Evolutionary conservation across 1,140 invertebrate genomes (phyloP), one percentile per base, ranked within the genome.

Genomic region (Sesamia nonagrioides): DNA sequence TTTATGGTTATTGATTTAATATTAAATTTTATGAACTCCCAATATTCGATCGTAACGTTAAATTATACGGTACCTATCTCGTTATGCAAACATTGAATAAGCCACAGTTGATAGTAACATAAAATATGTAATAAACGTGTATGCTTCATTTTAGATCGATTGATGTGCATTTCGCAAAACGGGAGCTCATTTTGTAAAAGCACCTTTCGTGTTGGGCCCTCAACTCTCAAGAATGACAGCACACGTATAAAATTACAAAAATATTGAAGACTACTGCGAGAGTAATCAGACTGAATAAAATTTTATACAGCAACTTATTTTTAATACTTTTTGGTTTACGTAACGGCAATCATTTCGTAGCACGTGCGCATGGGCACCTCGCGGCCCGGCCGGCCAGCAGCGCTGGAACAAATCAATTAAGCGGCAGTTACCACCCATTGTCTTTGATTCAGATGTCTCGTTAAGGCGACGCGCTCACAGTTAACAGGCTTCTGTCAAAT

Each of bases 391-490:
- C 74, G 63, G 33, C 2, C 66, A 15, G 21, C 66, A 15, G 13
- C 48, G 68, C 60, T 82, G 81, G 80, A 85, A 90, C 85, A 88
- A 87, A 91, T 92, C 86, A 91, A 91, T 92, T 90, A 86, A 86
- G 77, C 68, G 69, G 45, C 78, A 77, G 78, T 82, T 84, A 78
- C 86, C 88, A 88, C 88, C 89, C 89, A 91, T 91, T 92, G 89
- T 92, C 80, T 88, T 87, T 88, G 85, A 89, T 89, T 89, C 86
- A 89, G 82, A 80, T 88, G 88, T 87, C 89, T 92, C 88, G 88
- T 92, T 92, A 91, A 88, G 79, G 58, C 60, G 77, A 84, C 82
- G 71, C 54, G 71, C 54, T 77, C 78, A 63, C 72, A 82, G 81
- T 84, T 87, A 92, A 90, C 88, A 78, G 83, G 85, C 77, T 79